Evolutionary conservation across 2,113 vertebrate species (phyloP).

Genomic region (Anser cygnoides): DNA sequence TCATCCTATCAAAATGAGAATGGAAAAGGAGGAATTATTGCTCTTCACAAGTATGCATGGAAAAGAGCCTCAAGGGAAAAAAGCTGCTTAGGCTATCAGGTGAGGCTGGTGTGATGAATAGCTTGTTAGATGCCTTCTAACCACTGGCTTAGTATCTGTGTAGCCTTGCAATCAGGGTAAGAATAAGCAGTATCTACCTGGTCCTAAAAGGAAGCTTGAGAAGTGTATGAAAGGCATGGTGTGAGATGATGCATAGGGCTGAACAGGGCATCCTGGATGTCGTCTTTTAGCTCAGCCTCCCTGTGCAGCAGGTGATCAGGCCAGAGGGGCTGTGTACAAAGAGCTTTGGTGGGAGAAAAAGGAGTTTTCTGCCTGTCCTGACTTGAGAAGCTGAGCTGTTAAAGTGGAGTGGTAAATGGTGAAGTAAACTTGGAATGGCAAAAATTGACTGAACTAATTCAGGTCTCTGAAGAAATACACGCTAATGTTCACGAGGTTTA

Average conservation of each 20-base stretch:
- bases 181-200: neutral
- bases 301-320: neutral
- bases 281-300: neutral
- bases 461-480: neutral
- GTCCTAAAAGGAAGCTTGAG: neutral
- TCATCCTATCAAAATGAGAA: neutral
- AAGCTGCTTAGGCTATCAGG: neutral
- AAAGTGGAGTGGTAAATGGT: neutral
- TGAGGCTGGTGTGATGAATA: neutral
- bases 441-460: neutral
- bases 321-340: neutral
- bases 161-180: neutral
- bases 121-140: neutral
- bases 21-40: neutral
- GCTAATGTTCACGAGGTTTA: neutral
- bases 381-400: neutral
- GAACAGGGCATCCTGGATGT: neutral
- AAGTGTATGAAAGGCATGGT: neutral
- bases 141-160: neutral
- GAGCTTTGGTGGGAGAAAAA: neutral
- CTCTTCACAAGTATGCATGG: neutral
- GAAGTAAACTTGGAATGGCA: neutral
- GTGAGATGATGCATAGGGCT: neutral
- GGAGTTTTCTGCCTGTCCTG: rapidly evolving
- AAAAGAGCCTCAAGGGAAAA: neutral